phyloP scores from a whole-genome alignment of 2,797 vertebrate genomes.

The Clamator glandarius region DNA sequence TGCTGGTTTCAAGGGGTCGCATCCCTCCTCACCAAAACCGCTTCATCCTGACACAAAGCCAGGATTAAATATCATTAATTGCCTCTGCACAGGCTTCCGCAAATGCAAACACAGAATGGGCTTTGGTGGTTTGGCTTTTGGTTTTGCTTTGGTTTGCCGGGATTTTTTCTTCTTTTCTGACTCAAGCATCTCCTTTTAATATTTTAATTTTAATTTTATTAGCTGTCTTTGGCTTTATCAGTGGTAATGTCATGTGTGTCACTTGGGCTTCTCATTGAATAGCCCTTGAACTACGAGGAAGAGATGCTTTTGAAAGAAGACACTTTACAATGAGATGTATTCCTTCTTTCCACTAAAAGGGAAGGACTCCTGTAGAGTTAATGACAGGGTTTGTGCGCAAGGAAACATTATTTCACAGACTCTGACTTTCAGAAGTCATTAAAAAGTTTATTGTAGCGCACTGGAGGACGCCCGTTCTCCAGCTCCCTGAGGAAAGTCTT shows the following conservation, averaged over 20 bases:
- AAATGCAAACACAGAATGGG: neutral
- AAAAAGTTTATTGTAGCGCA: neutral
- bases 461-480: rapidly evolving
- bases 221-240: neutral
- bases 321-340: neutral
- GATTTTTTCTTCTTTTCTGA: neutral
- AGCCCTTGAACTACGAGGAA: neutral
- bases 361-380: neutral
- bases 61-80: neutral
- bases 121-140: neutral
- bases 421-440: neutral
- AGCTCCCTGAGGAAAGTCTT: neutral
- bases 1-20: neutral
- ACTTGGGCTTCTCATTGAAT: neutral
- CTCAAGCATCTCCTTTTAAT: neutral
- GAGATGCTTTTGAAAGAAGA: neutral
- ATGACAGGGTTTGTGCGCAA: neutral
- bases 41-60: neutral
- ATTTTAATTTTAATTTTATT: neutral
- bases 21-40: neutral
- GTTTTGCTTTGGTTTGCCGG: neutral
- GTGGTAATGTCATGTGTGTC: neutral
- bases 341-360: neutral
- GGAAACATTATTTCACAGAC: neutral
- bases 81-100: neutral